Base-by-base conservation (phyloP, 1,140 invertebrate genomes). In the Aphis gossypii region DNA sequence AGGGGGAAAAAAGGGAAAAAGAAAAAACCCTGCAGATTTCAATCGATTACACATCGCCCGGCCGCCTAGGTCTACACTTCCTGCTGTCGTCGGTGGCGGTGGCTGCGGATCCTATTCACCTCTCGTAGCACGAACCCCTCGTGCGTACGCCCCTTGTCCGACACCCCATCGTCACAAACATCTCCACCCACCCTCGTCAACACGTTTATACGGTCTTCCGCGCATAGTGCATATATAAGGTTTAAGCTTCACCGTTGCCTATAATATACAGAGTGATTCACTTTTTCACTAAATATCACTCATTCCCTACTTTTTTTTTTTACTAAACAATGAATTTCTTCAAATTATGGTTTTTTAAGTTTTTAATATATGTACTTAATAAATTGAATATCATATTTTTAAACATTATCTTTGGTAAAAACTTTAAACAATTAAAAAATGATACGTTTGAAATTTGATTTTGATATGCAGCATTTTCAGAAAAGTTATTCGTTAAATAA, bases 11-110 rank as follows among this genome's bases (percentile, higher is more conserved):
- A 46, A n/a, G 14, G 18, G 14, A 48, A 87, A 46, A 87, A n/a
- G 18, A 87, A 87, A 86, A 30, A 25, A 30, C 44, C 4, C 86
- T 46, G 86, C 44, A 87, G 86, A 87, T 87, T 87, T 87, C 46
- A 87, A 87, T 87, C 86, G 86, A 87, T 87, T 87, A 87, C 44
- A 48, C 86, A 41, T 87, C 86, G 86, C 86, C 41, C 86, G 35
- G 30, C n/a, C 44, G 30, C 30, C 35, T 83, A 38, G 38, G 35
- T 23, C 82, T 41, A 21, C 82, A 35, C 38, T 87, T 48, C 86
- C 44, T 87, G 46, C 41, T 46, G 25, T 18, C 11, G 44, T 87
- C 44, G 9, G 60, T 18, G 14, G 60, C 30, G 60, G 60, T 68
- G 60, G 60, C 60, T 68, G 60, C 30, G 60, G 30, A 68, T 68